A percentile compares a stretch with the other conserved stretches of the same genome.
These are phyloP conservation scores for Osedax frankpressi DNA, from an alignment of 2,888 invertebrate species.

Conservation along the genomic window DNA sequence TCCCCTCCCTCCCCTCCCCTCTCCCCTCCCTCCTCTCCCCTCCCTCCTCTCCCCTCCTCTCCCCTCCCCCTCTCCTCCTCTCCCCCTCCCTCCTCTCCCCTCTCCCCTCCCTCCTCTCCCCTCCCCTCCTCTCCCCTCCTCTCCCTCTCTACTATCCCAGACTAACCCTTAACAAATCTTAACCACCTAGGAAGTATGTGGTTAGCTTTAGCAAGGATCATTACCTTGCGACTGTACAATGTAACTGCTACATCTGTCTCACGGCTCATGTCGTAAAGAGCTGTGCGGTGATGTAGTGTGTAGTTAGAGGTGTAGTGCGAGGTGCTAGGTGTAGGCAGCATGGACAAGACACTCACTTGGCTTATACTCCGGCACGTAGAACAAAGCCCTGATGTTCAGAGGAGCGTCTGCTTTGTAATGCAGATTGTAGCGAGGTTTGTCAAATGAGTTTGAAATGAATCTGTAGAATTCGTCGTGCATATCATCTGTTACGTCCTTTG, in stretches of 20 bases:
- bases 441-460: constrained; percentile 70
- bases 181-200: constrained; percentile 86
- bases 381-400: constrained; percentile 70
- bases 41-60: not conserved
- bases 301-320: not conserved
- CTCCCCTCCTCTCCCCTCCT: not conserved
- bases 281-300: constrained; percentile 27
- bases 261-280: constrained; percentile 71
- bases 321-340: not conserved
- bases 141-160: not conserved
- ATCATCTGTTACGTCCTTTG: constrained; percentile 68
- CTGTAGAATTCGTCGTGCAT: constrained; percentile 83
- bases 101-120: not conserved
- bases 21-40: not conserved
- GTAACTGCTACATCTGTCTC: constrained; percentile 74
- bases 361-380: constrained; percentile 86
- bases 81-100: not conserved
- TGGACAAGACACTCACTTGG: constrained; percentile 51
- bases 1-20: not conserved
- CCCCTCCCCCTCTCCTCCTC: not conserved
- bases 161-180: constrained; percentile 72
- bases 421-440: constrained; percentile 72
- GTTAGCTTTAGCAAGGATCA: constrained; percentile 80
- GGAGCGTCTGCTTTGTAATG: constrained; percentile 89
- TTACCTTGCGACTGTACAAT: constrained; percentile 74